A percentile compares a stretch with the other conserved stretches of the same genome.
Evolutionary conservation across 2,797 vertebrate genomes (phyloP).

Genomic region (Aplochiton taeniatus): DNA sequence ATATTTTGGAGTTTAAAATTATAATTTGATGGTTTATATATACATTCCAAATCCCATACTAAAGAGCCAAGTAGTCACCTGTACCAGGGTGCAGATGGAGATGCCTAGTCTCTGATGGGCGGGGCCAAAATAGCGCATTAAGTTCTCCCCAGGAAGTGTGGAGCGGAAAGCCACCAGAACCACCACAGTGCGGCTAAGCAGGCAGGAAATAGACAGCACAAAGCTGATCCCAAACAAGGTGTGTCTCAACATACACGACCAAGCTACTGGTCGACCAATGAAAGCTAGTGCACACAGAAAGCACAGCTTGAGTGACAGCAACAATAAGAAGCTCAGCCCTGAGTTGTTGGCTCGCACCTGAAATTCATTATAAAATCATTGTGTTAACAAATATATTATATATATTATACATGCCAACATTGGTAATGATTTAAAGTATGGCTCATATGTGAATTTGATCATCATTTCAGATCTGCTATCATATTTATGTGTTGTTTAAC

Average conservation of each 20-base stretch:
- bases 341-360: slow-evolving; percentile 52
- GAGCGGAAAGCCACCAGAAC: slow-evolving; percentile 59
- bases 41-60: background rate
- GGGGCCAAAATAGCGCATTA: slow-evolving; percentile 59
- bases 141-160: slow-evolving; percentile 44
- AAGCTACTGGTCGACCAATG: slow-evolving; percentile 42
- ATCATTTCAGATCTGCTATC: no score
- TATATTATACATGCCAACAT: no score
- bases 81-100: slow-evolving; percentile 47
- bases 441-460: no score
- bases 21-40: no score
- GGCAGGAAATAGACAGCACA: slow-evolving; percentile 56
- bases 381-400: no score
- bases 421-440: no score
- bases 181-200: slow-evolving; percentile 59
- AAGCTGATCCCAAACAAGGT: slow-evolving; percentile 60
- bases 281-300: slow-evolving; percentile 52
- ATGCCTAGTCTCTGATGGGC: slow-evolving; percentile 52
- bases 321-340: slow-evolving; percentile 57
- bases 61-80: slow-evolving; percentile 21
- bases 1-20: no score
- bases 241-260: slow-evolving; percentile 60
- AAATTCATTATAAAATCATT: no score
- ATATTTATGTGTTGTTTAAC: no score
- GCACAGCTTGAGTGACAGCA: slow-evolving; percentile 54